Evolutionary conservation across 2,113 vertebrate genomes (phyloP), one percentile per base, ranked within the genome.

Genomic region (Atlantisia rogersi): DNA sequence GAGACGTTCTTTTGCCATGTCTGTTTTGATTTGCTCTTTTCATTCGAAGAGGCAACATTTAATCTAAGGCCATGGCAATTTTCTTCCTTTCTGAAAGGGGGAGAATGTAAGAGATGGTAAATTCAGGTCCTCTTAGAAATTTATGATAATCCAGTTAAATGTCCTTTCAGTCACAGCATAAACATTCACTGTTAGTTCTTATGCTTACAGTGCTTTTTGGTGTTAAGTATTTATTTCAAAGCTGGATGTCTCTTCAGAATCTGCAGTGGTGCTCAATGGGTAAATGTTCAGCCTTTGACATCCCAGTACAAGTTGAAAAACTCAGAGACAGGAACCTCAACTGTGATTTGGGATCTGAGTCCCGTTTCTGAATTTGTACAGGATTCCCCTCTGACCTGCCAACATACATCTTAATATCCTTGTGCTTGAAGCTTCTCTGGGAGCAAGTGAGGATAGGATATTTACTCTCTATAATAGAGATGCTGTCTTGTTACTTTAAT

Each of bases 311-410:
- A 64, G 29, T 2, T 46, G 58, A 68, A 17, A 52, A 64, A 52
- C 6, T 32, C 74, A 12, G 0, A 60, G 77, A 18, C 17, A 81
- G 19, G 29, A 64, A 35, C 21, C 18, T 71, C 1, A 0, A 10
- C 42, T 56, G 29, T 35, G n/a, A 50, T 55, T 76, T 71, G 50
- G 12, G 12, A 26, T 79, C 52, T 24, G 40, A 18, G 39, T 71
- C 32, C 35, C 5, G 1, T 32, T 85, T 44, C 22, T 75, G 44
- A 52, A 52, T 76, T 63, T 68, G 39, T 68, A 29, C 19, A 69
- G 15, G 22, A 53, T 52, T 90, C 12, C 12, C 71, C 29, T 39
- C 31, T 56, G 48, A 21, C 42, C 68, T 64, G n/a, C 5, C 39
- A 68, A 19, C 4, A 4, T 15, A 11, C 11, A 14, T 63, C 29